Evolutionary conservation across 2,797 vertebrate species (phyloP).

Genomic region (Myiotriccus ornatus): DNA sequence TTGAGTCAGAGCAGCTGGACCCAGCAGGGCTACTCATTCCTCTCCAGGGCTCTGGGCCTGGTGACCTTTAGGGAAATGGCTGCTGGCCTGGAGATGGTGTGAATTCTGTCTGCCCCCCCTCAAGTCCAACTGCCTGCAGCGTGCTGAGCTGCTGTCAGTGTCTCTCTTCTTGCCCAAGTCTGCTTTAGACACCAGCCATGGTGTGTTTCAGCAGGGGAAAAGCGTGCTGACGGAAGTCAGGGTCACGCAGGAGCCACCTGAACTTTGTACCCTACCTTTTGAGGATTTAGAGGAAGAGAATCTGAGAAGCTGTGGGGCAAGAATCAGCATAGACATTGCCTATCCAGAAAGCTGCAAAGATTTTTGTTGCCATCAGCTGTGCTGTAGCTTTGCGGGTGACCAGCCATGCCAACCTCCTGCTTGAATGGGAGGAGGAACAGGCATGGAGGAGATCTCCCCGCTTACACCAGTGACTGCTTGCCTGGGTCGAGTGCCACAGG

Average conservation of each 20-base stretch:
- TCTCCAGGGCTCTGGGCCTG: not conserved
- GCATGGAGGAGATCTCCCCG: not conserved
- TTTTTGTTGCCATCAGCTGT: not conserved
- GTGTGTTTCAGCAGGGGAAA: not conserved
- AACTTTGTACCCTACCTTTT: not conserved
- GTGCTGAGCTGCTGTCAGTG: not conserved
- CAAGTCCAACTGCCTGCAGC: not conserved
- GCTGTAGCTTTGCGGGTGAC: not conserved
- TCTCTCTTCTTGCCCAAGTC: not conserved
- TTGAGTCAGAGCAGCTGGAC: not conserved
- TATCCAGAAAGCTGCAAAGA: not conserved
- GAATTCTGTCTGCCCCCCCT: not conserved
- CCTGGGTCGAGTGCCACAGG: not conserved
- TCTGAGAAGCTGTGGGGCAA: not conserved
- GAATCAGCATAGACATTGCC: not conserved
- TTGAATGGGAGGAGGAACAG: not conserved
- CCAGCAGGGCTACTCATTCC: not conserved
- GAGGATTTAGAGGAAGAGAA: not conserved
- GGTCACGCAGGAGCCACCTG: not conserved
- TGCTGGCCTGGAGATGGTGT: not conserved
- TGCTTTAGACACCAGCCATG: not conserved
- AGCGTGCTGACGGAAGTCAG: not conserved
- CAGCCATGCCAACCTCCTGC: not conserved
- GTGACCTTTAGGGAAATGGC: not conserved
- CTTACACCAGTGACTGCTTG: not conserved